These are phyloP conservation scores for Graptemys geographica DNA, from an alignment of 2,797 vertebrate genomes.

Conservation along the genomic window DNA sequence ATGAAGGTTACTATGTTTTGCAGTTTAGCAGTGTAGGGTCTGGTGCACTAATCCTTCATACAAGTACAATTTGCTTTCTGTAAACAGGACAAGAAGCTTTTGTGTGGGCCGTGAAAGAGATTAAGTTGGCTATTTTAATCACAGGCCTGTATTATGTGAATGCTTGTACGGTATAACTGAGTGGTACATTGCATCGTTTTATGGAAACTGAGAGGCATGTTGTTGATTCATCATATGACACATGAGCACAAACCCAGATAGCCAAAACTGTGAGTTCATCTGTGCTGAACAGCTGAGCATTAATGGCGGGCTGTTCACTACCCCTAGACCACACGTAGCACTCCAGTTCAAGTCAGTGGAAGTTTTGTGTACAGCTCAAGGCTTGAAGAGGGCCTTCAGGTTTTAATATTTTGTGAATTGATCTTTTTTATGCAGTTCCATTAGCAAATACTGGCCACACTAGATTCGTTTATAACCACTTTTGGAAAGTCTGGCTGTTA, in stretches of 20 bases:
- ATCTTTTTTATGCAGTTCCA: background rate
- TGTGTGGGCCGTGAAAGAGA: background rate
- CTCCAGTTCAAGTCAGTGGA: background rate
- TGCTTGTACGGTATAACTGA: background rate
- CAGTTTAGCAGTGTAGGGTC: background rate
- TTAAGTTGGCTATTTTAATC: background rate
- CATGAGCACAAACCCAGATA: background rate
- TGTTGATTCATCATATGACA: background rate
- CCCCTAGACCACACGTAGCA: accelerated
- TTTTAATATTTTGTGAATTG: background rate
- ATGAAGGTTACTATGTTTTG: conserved; percentile 10
- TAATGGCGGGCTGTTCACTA: background rate
- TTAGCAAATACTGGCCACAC: accelerated
- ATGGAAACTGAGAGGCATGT: background rate
- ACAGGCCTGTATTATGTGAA: background rate
- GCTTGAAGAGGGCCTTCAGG: background rate
- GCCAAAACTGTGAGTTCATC: background rate
- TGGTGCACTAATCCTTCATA: background rate
- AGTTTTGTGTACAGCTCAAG: background rate
- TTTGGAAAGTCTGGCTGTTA: background rate
- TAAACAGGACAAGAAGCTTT: conserved; percentile 23
- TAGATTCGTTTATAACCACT: accelerated
- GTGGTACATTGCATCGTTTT: background rate
- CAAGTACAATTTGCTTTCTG: background rate
- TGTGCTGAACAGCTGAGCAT: background rate